Percentiles rank a stretch among this genome's conserved stretches.
phyloP scores from a whole-genome alignment of 2,888 invertebrate genomes.

The Liposcelis brunnea region DNA sequence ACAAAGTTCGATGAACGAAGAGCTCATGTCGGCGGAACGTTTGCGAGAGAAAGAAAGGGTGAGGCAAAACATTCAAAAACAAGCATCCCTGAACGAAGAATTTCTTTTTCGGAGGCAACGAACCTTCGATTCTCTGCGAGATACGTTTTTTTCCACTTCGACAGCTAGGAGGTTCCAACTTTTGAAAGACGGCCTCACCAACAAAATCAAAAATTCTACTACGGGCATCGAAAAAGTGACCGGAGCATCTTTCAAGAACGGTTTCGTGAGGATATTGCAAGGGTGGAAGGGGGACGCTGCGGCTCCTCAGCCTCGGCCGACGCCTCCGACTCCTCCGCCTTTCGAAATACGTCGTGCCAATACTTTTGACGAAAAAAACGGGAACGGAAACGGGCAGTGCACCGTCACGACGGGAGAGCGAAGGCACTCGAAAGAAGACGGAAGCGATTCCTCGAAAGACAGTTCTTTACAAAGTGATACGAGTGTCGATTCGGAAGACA shows the following conservation, averaged over 20 bases:
- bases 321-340: conserved; percentile 14
- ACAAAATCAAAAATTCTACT: conserved; percentile 64
- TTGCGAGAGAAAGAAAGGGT: conserved; percentile 66
- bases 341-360: conserved; percentile 1
- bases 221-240: conserved; percentile 71
- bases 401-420: conserved; percentile 34
- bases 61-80: conserved; percentile 70
- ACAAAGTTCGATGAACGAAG: conserved; percentile 77
- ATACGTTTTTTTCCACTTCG: conserved; percentile 53
- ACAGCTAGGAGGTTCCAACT: conserved; percentile 60
- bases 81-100: conserved; percentile 76
- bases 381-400: conserved; percentile 20
- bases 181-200: conserved; percentile 63
- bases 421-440: conserved; percentile 68
- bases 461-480: conserved; percentile 74
- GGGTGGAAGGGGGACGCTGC: conserved; percentile 42
- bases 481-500: conserved; percentile 85
- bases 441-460: conserved; percentile 75
- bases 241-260: conserved; percentile 44
- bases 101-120: conserved; percentile 48
- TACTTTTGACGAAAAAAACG: conserved; percentile 12
- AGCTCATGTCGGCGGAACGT: conserved; percentile 73
- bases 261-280: conserved; percentile 69
- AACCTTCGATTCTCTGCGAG: conserved; percentile 50
- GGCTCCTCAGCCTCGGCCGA: conserved; percentile 15